These are phyloP conservation scores for Aphidoletes aphidimyza DNA, from an alignment of 2,888 invertebrate species.

Conservation along the genomic window DNA sequence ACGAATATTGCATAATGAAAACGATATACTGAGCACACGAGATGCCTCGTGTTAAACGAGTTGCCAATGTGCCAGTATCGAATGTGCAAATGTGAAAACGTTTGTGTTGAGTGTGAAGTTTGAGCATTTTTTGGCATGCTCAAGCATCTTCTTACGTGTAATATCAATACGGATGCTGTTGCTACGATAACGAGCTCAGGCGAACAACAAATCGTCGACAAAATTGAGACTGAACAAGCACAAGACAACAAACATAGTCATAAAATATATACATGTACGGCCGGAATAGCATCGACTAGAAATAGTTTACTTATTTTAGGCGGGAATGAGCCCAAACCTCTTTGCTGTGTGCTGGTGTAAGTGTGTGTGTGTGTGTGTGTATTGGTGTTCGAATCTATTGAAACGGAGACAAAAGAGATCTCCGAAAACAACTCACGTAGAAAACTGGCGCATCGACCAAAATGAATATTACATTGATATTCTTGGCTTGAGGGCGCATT, in stretches of 20 bases:
- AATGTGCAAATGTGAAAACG: neutral
- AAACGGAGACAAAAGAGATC: neutral
- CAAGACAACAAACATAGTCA: neutral
- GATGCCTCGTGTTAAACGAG: neutral
- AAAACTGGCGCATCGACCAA: slow-evolving; percentile 15
- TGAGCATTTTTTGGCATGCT: neutral
- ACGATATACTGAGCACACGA: neutral
- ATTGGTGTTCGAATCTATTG: neutral
- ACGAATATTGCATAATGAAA: slow-evolving; percentile 1
- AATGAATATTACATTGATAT: slow-evolving; percentile 33
- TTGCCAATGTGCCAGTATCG: neutral
- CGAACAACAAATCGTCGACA: neutral
- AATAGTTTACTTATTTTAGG: neutral
- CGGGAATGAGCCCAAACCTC: too few relatives aligned
- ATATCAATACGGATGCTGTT: slow-evolving; percentile 25
- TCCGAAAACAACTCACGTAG: neutral
- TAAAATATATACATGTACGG: neutral
- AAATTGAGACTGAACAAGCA: neutral
- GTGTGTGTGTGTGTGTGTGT: too few relatives aligned
- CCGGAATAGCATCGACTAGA: neutral
- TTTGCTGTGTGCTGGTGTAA: too few relatives aligned
- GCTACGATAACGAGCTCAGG: neutral
- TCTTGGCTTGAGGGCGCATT: neutral
- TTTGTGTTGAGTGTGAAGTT: neutral
- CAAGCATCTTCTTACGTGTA: neutral